Evolutionary conservation across 1,140 invertebrate genomes (phyloP).

Genomic region (Brachionus sp.): DNA sequence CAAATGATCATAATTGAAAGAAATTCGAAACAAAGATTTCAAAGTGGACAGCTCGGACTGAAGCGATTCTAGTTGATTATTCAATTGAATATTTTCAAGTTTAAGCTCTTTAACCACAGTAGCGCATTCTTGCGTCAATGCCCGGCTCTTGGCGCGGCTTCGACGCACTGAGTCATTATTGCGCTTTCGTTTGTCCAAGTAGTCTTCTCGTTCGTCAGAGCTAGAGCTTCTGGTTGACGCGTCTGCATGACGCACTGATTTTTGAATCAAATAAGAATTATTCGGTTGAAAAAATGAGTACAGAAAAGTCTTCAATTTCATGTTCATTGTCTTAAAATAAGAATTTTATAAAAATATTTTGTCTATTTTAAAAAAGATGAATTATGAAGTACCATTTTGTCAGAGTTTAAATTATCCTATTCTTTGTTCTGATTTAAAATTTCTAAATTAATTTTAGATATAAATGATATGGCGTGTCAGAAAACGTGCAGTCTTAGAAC

Average conservation of each 20-base stretch:
- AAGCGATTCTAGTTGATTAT: neutral
- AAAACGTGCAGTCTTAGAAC: neutral
- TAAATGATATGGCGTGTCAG: neutral
- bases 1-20: neutral
- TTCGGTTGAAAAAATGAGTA: constrained; percentile 34
- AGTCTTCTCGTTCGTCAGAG: neutral
- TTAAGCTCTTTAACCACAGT: neutral
- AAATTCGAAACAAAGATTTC: constrained; percentile 8
- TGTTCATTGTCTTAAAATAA: neutral
- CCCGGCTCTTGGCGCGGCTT: constrained; percentile 28
- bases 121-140: constrained; percentile 4
- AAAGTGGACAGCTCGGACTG: constrained; percentile 21
- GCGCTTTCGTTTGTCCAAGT: neutral
- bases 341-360: neutral
- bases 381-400: neutral
- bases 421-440: neutral
- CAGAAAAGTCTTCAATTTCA: constrained; percentile 29
- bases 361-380: neutral
- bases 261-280: constrained; percentile 40
- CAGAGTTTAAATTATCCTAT: neutral
- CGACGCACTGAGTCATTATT: constrained; percentile 38
- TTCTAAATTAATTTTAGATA: neutral
- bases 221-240: neutral
- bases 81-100: constrained; percentile 9
- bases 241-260: constrained; percentile 35